phyloP scores from a whole-genome alignment of 2,797 vertebrate species.

The Margarornis squamiger region DNA sequence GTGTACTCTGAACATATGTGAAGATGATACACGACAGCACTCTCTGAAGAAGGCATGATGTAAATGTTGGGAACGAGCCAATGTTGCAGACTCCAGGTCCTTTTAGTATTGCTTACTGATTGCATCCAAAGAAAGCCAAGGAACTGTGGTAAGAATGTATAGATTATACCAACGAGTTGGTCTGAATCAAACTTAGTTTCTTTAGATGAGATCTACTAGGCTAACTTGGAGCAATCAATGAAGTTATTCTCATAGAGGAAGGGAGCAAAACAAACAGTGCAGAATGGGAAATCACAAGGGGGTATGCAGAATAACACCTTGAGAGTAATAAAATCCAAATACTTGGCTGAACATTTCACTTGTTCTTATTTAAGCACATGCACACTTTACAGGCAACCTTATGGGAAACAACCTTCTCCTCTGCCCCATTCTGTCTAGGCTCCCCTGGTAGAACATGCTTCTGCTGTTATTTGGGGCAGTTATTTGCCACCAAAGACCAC shows the following conservation, averaged over 20 bases:
- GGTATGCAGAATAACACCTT: neutral
- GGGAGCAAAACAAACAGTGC: neutral
- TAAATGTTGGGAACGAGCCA: slow-evolving; percentile 9
- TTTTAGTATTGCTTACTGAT: slow-evolving; percentile 17
- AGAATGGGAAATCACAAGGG: neutral
- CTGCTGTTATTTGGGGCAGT: neutral
- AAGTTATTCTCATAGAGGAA: neutral
- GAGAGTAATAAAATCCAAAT: neutral
- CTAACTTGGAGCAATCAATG: neutral
- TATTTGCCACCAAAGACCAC: neutral
- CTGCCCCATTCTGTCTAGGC: neutral
- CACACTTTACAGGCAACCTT: neutral
- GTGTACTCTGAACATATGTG: neutral
- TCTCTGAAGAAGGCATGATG: neutral
- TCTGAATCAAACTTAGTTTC: neutral
- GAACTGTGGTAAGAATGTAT: neutral
- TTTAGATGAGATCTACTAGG: neutral
- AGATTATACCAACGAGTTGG: neutral
- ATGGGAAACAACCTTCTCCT: neutral
- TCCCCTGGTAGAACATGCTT: neutral
- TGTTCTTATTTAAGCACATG: neutral
- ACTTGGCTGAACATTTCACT: neutral
- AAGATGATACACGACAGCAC: neutral
- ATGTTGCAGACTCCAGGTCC: neutral
- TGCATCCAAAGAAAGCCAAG: neutral